Percentiles rank a stretch among this genome's conserved stretches.
These are phyloP conservation scores for Alexandromys fortis DNA, from an alignment of 2,113 vertebrate species.

Conservation along the genomic window DNA sequence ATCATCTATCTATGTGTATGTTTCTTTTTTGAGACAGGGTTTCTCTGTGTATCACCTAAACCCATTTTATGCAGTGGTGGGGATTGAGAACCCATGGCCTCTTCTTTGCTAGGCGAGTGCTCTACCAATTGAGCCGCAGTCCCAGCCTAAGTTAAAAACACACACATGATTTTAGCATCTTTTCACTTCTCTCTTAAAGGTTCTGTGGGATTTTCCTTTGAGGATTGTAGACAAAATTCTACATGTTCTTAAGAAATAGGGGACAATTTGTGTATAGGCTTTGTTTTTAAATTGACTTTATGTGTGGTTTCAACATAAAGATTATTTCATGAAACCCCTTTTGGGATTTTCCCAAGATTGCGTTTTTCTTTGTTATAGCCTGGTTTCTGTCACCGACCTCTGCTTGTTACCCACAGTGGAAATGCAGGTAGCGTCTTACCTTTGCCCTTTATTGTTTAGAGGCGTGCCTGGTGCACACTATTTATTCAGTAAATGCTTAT, in stretches of 20 bases:
- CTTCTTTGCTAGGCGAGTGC: not conserved
- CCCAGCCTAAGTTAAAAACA: not conserved
- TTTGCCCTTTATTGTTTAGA: slow-evolving; percentile 20
- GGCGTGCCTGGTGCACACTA: not conserved
- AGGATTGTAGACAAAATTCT: not conserved
- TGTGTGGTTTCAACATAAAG: slow-evolving; percentile 15
- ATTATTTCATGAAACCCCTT: slow-evolving; percentile 31
- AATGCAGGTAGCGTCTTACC: slow-evolving; percentile 5
- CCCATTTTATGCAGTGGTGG: not conserved
- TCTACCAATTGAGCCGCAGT: not conserved
- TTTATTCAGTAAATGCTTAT: slow-evolving; percentile 39
- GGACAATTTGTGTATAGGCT: not conserved
- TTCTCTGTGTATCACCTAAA: not conserved
- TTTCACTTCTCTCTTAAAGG: slow-evolving; percentile 35
- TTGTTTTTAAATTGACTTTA: slow-evolving; percentile 40
- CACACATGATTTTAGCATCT: not conserved
- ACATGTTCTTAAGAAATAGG: slow-evolving; percentile 33
- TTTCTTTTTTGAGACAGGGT: no score
- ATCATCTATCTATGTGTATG: no score
- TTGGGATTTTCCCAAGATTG: slow-evolving; percentile 1
- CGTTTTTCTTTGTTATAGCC: not conserved
- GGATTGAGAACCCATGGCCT: not conserved
- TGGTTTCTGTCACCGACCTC: not conserved
- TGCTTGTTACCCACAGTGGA: not conserved
- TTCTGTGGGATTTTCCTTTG: not conserved